Percentiles rank a stretch among this genome's conserved stretches.
Conservation (phyloP, 2,113 vertebrate species). For the Ancistrus triradiatus region DNA sequence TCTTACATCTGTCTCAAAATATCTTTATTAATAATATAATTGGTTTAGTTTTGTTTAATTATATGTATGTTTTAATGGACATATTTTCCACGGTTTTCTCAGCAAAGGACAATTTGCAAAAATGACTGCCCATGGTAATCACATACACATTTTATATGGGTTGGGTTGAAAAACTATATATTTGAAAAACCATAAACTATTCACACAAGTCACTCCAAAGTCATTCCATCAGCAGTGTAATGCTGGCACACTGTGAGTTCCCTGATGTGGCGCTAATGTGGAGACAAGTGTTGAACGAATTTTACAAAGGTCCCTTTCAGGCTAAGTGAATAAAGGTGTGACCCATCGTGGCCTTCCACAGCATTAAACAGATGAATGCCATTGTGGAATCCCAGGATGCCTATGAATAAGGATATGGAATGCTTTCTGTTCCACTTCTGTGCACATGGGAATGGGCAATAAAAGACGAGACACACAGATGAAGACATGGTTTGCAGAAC, state of each 20-base stretch:
- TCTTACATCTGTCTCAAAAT: no score
- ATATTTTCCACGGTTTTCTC: no score
- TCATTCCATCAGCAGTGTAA: neutral
- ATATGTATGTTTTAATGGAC: no score
- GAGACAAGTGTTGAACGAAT: neutral
- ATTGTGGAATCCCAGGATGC: constrained; percentile 29
- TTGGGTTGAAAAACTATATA: neutral
- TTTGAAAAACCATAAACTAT: neutral
- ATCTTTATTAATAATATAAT: no score
- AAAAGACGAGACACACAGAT: neutral
- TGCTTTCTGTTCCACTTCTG: neutral
- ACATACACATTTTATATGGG: no score
- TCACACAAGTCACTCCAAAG: neutral
- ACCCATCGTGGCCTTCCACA: neutral
- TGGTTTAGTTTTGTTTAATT: no score
- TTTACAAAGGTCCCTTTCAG: neutral
- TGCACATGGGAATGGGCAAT: neutral
- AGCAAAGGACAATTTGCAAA: no score
- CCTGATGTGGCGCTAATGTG: neutral
- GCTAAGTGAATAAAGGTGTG: constrained; percentile 7
- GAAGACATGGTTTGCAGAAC: neutral
- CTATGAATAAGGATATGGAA: constrained; percentile 45
- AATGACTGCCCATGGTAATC: no score
- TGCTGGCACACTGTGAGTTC: neutral
- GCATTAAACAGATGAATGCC: constrained; percentile 58